Evolutionary conservation across 2,113 vertebrate species (phyloP), one percentile per base, ranked within the genome.

Genomic region (Pterocles gutturalis): DNA sequence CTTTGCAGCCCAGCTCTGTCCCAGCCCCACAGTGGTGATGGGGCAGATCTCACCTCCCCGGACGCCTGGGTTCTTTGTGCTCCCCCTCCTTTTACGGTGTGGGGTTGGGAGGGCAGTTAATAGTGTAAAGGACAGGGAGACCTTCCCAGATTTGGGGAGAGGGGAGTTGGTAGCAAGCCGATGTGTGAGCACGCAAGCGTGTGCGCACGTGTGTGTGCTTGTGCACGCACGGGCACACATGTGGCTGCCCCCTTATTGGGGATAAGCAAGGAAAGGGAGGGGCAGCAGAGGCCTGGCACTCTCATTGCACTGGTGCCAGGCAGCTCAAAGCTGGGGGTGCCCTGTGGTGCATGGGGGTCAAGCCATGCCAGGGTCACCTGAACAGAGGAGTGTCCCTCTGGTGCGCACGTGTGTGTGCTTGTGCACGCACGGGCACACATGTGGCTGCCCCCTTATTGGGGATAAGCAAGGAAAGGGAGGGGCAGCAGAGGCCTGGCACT

Each of bases 171-270:
- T 20, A 82, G 41, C 2, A 24, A 76, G 54, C 76, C 9, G 57
- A 87, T 41, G 87, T 38, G n/a, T 72, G 75, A 90, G 79, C 87
- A 82, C 1, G 51, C 72, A 57, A 87, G 73, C 17, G 5, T 93
- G 93, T 31, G 91, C 19, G 22, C 90, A 96, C 54, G 21, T 93
- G 84, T 29, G 45, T 29, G 13, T 22, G 10, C 38, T 55, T 94
- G 78, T 87, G 94, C 75, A 45, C 7, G 73, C 92, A 60, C 43
- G 91, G 84, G 53, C 87, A 94, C 78, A 64, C 73, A 24, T 96
- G 94, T 91, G 78, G 91, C 91, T 8, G 19, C 26, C 55, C 71
- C 83, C 17, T 90, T 71, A 41, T 1, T 92, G 58, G 82, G 91
- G 67, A 86, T 90, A 91, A 65, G 66, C 5, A 4, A 69, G 11